A percentile compares a stretch with the other conserved stretches of the same genome.
Evolutionary conservation across 1,140 invertebrate genomes (phyloP).

Genomic region (Leptinotarsa texana): DNA sequence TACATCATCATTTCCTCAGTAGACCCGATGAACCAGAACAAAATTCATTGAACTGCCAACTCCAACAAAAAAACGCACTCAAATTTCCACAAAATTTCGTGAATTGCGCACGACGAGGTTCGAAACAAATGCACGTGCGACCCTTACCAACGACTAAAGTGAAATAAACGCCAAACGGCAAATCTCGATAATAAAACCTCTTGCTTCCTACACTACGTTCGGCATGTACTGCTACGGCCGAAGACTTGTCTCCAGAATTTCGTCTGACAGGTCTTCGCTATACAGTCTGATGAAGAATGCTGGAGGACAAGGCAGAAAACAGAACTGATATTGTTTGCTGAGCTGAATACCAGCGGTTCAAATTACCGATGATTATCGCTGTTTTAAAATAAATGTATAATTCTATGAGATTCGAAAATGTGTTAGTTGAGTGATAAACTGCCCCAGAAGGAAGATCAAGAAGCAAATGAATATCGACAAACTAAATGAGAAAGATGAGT

Average conservation of each 20-base stretch:
- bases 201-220: not conserved
- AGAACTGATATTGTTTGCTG: not conserved
- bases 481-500: too few species aligned
- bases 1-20: not conserved
- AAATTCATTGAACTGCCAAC: not conserved
- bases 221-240: conserved; percentile 4
- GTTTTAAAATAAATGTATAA: too few species aligned
- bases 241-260: conserved; percentile 5
- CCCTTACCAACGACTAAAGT: not conserved
- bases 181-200: conserved; percentile 2
- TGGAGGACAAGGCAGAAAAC: not conserved
- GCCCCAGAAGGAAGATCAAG: too few species aligned
- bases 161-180: conserved; percentile 7
- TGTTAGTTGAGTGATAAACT: too few species aligned
- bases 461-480: too few species aligned
- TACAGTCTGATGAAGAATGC: not conserved
- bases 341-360: too few species aligned
- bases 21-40: not conserved
- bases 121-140: not conserved
- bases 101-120: not conserved
- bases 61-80: not conserved
- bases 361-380: too few species aligned
- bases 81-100: not conserved
- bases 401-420: too few species aligned
- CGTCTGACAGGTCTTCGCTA: not conserved